Evolutionary conservation across 2,888 invertebrate species (phyloP).

Genomic region (Sphaeridia pumilis): DNA sequence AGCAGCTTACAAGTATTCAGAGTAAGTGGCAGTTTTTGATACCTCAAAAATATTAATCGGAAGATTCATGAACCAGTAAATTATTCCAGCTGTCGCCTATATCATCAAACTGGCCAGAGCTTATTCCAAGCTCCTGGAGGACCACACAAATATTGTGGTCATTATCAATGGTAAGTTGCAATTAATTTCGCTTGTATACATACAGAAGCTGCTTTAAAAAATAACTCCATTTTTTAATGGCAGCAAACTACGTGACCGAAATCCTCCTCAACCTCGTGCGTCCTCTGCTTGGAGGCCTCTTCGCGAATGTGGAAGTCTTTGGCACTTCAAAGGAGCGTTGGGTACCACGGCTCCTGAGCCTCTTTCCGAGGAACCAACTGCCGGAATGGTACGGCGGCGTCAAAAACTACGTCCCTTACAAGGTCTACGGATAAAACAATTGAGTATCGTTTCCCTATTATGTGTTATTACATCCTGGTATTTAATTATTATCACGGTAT

Average conservation of each 20-base stretch:
- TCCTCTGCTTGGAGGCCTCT: neutral
- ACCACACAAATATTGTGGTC: neutral
- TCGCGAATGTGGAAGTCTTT: neutral
- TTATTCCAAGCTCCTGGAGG: neutral
- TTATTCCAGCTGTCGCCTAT: neutral
- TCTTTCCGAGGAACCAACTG: neutral
- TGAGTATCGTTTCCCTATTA: too few species aligned
- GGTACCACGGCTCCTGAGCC: neutral
- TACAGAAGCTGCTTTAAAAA: too few species aligned
- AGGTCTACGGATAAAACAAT: neutral
- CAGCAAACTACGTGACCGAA: conserved; percentile 1
- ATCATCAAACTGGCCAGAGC: neutral
- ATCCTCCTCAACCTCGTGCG: neutral
- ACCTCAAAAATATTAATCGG: too few species aligned
- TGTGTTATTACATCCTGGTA: too few species aligned
- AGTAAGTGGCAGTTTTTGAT: neutral
- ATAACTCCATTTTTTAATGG: too few species aligned
- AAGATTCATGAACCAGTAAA: too few species aligned
- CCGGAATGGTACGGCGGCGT: conserved; percentile 1
- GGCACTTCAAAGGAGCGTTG: neutral
- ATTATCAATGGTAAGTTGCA: neutral
- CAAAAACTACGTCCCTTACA: neutral
- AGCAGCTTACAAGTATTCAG: neutral
- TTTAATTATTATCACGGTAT: too few species aligned
- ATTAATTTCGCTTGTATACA: neutral